These are phyloP conservation scores for Vireo altiloquus DNA, from an alignment of 2,113 vertebrate species.

Conservation along the genomic window DNA sequence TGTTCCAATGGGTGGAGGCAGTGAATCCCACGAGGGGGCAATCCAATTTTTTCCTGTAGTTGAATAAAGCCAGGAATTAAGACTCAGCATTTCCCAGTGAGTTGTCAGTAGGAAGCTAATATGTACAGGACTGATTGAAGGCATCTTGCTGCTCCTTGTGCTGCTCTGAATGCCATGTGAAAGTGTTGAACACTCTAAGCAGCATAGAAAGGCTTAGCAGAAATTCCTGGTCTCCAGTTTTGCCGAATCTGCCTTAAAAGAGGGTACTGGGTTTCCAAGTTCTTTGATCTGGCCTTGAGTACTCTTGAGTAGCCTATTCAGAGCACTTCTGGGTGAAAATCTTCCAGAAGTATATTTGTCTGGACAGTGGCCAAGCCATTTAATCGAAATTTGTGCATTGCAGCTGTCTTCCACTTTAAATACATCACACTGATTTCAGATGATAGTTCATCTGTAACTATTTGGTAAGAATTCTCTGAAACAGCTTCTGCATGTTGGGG, in stretches of 20 bases:
- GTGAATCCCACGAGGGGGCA: not conserved
- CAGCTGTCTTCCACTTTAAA: not conserved
- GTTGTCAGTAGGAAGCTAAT: not conserved
- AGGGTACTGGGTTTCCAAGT: not conserved
- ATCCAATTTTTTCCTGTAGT: not conserved
- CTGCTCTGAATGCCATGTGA: not conserved
- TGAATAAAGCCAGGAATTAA: not conserved
- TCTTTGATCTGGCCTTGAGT: not conserved
- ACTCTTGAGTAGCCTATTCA: not conserved
- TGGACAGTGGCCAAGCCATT: not conserved
- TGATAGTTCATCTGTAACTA: not conserved
- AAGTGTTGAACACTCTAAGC: fast-evolving
- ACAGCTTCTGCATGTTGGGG: not conserved
- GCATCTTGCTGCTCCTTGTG: not conserved
- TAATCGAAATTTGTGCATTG: not conserved
- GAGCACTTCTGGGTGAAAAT: not conserved
- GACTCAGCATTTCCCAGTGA: not conserved
- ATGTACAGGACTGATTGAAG: not conserved
- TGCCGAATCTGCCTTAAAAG: not conserved
- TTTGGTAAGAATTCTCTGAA: not conserved
- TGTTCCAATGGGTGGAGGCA: not conserved
- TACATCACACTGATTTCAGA: not conserved
- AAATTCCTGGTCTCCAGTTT: not conserved
- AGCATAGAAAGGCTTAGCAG: not conserved
- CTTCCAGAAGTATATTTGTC: not conserved